These are phyloP conservation scores for Verasper variegatus DNA, from an alignment of 2,113 vertebrate genomes.

Conservation along the genomic window DNA sequence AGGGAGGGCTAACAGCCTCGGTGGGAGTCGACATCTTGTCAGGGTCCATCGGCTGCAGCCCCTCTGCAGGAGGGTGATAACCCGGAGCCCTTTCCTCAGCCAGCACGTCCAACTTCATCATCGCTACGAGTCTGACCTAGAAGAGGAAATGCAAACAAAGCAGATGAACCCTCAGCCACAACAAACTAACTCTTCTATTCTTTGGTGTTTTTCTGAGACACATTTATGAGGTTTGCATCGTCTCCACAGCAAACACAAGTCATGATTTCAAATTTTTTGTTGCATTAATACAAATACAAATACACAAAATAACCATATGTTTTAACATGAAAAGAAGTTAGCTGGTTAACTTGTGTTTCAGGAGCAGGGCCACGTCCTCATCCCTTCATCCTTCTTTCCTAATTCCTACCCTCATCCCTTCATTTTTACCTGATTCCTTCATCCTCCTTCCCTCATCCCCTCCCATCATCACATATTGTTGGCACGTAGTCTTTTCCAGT, in stretches of 20 bases:
- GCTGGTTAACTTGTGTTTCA: too few relatives aligned
- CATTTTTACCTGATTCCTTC: too few relatives aligned
- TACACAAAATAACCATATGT: too few relatives aligned
- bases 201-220: background rate
- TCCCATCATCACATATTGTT: too few relatives aligned
- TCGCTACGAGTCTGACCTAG: conserved; percentile 25
- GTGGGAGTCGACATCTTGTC: conserved; percentile 54
- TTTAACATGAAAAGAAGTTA: too few relatives aligned
- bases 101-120: conserved; percentile 59
- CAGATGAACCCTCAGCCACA: conserved; percentile 16
- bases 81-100: conserved; percentile 43
- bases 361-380: too few relatives aligned
- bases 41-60: conserved; percentile 43
- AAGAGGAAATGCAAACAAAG: conserved; percentile 52
- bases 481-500: too few relatives aligned
- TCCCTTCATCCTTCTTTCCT: too few relatives aligned
- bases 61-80: conserved; percentile 50
- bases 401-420: too few relatives aligned
- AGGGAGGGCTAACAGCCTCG: conserved; percentile 30
- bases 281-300: too few relatives aligned
- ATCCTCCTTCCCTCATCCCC: background rate
- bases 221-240: background rate
- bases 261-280: too few relatives aligned
- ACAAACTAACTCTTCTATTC: conserved; percentile 11
- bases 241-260: background rate